These are phyloP conservation scores for Lithophane leautieri DNA, from an alignment of 2,888 invertebrate species.

Conservation along the genomic window DNA sequence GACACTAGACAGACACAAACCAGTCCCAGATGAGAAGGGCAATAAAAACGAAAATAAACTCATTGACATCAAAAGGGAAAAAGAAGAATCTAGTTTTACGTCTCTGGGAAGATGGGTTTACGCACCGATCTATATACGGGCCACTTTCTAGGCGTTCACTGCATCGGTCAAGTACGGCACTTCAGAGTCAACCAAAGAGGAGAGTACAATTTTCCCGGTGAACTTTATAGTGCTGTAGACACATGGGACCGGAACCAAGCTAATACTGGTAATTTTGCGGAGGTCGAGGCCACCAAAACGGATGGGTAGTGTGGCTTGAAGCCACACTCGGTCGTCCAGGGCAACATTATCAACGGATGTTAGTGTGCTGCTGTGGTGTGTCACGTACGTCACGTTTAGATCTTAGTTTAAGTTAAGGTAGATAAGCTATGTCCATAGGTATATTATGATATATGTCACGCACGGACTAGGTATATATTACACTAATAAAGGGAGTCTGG, in stretches of 20 bases:
- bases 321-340: background rate
- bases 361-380: background rate
- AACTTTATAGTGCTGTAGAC: background rate
- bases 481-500: too few species aligned
- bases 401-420: too few species aligned
- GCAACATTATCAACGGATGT: background rate
- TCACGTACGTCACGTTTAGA: too few species aligned
- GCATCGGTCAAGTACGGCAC: background rate
- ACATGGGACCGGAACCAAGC: background rate
- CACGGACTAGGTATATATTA: too few species aligned
- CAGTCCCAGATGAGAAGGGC: background rate
- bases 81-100: too few species aligned
- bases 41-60: background rate
- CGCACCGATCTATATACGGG: background rate
- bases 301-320: background rate
- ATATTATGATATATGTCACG: too few species aligned
- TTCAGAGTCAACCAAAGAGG: too few species aligned
- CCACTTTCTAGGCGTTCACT: background rate
- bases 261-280: background rate
- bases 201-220: background rate
- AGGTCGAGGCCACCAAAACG: background rate
- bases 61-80: background rate
- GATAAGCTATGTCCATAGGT: too few species aligned
- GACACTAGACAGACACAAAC: background rate
- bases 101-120: background rate